A percentile compares a stretch with the other conserved stretches of the same genome.
phyloP scores from a whole-genome alignment of 2,113 vertebrate genomes.

The Perca fluviatilis region DNA sequence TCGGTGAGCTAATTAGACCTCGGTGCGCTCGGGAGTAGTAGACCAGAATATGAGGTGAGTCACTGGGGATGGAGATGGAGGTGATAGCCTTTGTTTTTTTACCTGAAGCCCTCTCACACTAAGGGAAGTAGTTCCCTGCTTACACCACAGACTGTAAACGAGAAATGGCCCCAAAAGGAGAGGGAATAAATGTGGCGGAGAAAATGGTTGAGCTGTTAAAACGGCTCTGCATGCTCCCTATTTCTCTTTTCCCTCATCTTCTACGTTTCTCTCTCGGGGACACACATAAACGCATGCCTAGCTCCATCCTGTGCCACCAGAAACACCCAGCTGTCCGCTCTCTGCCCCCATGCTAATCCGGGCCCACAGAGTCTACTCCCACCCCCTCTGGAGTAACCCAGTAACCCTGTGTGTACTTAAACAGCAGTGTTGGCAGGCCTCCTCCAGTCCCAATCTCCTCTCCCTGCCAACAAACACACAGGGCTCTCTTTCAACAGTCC shows the following conservation, averaged over 20 bases:
- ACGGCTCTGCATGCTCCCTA: not conserved
- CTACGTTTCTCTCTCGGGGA: slow-evolving; percentile 3
- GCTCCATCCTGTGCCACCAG: slow-evolving; percentile 49
- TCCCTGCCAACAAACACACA: slow-evolving; percentile 84
- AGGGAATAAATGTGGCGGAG: slow-evolving; percentile 48
- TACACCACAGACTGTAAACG: slow-evolving; percentile 61
- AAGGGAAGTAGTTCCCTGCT: slow-evolving; percentile 35
- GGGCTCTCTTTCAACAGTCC: slow-evolving; percentile 72
- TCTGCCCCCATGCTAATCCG: slow-evolving; percentile 49
- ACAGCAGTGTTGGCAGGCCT: slow-evolving; percentile 84
- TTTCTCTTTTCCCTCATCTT: slow-evolving; percentile 16
- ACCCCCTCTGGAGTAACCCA: slow-evolving; percentile 85
- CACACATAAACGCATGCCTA: slow-evolving; percentile 35
- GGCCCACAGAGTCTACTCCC: slow-evolving; percentile 64
- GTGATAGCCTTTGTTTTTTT: slow-evolving; percentile 59
- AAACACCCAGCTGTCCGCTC: slow-evolving; percentile 66
- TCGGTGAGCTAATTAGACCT: slow-evolving; percentile 75
- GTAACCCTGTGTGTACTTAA: slow-evolving; percentile 86
- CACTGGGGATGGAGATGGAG: slow-evolving; percentile 62
- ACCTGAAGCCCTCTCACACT: slow-evolving; percentile 53
- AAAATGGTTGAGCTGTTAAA: slow-evolving; percentile 45
- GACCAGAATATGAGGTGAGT: slow-evolving; percentile 64
- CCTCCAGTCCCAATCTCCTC: slow-evolving; percentile 58
- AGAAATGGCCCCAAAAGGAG: slow-evolving; percentile 54
- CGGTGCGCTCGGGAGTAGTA: slow-evolving; percentile 43